phyloP scores from a whole-genome alignment of 1,140 invertebrate species.

The Drosophila jambulina region DNA sequence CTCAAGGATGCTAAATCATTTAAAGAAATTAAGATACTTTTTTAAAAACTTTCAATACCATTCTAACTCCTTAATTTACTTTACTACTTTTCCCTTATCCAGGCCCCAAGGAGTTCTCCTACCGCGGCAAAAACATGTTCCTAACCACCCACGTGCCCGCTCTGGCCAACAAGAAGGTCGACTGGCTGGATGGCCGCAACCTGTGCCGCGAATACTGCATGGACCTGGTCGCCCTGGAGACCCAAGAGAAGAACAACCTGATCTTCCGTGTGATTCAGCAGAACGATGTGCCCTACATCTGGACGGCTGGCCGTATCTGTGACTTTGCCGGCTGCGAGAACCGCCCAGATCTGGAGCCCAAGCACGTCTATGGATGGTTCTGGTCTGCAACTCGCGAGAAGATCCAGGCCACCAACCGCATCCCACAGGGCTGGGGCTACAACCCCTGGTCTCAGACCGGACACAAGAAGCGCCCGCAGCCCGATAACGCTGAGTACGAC shows the following conservation, averaged over 20 bases:
- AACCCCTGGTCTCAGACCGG: constrained; percentile 95
- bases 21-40: neutral
- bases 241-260: constrained; percentile 95
- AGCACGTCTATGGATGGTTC: constrained; percentile 95
- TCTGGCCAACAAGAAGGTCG: constrained; percentile 91
- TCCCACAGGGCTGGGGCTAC: constrained; percentile 87
- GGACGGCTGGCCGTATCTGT: constrained; percentile 95
- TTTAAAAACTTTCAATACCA: neutral
- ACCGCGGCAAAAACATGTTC: constrained; percentile 95
- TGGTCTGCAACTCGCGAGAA: constrained; percentile 96
- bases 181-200: constrained; percentile 96
- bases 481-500: constrained; percentile 96
- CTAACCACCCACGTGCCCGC: constrained; percentile 93
- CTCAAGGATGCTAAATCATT: neutral
- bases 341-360: constrained; percentile 93
- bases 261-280: constrained; percentile 94
- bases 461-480: constrained; percentile 94
- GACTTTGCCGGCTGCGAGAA: constrained; percentile 97
- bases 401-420: constrained; percentile 93
- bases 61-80: neutral
- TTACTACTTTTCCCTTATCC: constrained; percentile 36
- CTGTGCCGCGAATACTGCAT: constrained; percentile 96
- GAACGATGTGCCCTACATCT: constrained; percentile 96
- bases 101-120: constrained; percentile 95
- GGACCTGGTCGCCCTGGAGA: constrained; percentile 95